Evolutionary conservation across 2,113 vertebrate species (phyloP).

Genomic region (Indri indri): DNA sequence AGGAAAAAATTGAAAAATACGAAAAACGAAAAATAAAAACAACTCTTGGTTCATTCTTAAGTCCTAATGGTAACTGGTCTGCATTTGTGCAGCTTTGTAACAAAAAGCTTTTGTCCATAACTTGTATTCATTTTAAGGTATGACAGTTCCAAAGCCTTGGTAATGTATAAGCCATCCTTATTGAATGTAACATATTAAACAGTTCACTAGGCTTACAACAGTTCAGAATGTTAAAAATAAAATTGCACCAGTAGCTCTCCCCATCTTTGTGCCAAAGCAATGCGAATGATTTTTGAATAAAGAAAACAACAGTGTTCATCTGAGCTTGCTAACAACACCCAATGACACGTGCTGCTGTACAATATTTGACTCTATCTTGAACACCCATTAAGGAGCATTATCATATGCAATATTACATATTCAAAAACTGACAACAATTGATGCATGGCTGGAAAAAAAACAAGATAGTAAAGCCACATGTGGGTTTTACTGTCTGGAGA

Average conservation of each 20-base stretch:
- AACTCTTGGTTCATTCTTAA: constrained; percentile 37
- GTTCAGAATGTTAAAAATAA: constrained; percentile 79
- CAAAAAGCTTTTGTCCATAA: constrained; percentile 67
- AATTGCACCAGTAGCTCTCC: constrained; percentile 56
- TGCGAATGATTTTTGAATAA: constrained; percentile 68
- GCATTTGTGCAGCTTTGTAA: constrained; percentile 21
- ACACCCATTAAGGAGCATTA: constrained; percentile 61
- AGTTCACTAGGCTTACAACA: constrained; percentile 77
- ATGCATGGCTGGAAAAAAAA: background rate
- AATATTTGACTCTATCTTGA: constrained; percentile 24
- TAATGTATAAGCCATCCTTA: constrained; percentile 57
- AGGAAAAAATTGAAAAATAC: constrained; percentile 18
- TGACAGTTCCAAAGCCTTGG: constrained; percentile 61
- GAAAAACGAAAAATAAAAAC: background rate
- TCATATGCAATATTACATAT: constrained; percentile 29
- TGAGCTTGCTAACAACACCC: constrained; percentile 67
- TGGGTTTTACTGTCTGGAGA: constrained; percentile 21
- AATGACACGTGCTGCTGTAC: constrained; percentile 22
- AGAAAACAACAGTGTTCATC: constrained; percentile 60
- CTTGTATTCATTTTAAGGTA: constrained; percentile 73
- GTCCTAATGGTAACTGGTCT: constrained; percentile 52
- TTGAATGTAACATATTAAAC: constrained; percentile 76
- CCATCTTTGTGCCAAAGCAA: constrained; percentile 32
- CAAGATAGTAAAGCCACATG: constrained; percentile 5
- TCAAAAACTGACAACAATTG: constrained; percentile 44